Conservation (phyloP, 2,888 invertebrate genomes). For the Dryomyza anilis region DNA sequence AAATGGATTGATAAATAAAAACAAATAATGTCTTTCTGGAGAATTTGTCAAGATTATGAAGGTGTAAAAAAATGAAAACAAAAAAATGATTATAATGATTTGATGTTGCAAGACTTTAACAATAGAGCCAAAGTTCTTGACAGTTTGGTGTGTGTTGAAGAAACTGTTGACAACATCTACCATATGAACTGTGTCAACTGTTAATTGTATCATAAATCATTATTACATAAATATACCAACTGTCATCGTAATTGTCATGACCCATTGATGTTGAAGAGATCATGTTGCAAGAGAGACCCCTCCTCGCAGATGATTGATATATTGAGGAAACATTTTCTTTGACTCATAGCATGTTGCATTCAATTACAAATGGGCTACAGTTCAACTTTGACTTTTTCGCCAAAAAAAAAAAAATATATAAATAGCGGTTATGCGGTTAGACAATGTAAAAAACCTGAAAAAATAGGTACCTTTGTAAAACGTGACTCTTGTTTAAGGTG, state of each 20-base stretch:
- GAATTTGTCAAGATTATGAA: not conserved
- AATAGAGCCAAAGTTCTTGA: too few relatives aligned
- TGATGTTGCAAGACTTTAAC: slow-evolving; percentile 1
- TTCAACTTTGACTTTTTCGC: slow-evolving; percentile 16
- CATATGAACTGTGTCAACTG: not conserved
- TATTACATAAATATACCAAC: too few relatives aligned
- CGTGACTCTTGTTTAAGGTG: slow-evolving; percentile 4
- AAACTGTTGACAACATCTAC: not conserved
- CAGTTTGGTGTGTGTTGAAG: too few relatives aligned
- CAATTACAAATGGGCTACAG: not conserved
- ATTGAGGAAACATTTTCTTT: slow-evolving; percentile 12
- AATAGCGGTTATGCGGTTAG: not conserved
- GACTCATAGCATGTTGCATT: not conserved
- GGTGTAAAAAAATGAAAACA: not conserved
- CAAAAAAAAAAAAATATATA: not conserved
- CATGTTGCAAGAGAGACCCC: not conserved
- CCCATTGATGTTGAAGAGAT: not conserved
- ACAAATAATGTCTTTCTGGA: not conserved
- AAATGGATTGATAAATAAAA: not conserved
- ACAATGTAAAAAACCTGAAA: too few relatives aligned
- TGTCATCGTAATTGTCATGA: not conserved
- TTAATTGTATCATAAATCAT: not conserved
- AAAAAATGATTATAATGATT: not conserved
- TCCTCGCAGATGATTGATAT: slow-evolving; percentile 6
- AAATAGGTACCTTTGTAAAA: too few relatives aligned